A percentile compares a stretch with the other conserved stretches of the same genome.
Conservation (phyloP, 2,113 vertebrate species). For the Campylomormyrus tamandua region DNA sequence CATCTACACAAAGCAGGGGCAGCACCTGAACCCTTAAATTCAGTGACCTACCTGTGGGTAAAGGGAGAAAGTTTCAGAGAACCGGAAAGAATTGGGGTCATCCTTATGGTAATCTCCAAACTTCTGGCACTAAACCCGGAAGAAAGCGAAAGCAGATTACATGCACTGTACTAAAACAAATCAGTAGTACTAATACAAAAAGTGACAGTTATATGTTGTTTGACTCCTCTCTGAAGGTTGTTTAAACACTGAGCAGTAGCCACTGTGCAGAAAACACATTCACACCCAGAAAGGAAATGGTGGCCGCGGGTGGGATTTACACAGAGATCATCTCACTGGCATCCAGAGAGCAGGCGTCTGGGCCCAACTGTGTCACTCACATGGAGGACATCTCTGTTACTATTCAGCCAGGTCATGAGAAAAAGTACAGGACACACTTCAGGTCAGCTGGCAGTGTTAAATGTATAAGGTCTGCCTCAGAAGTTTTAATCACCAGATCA, state of each 20-base stretch:
- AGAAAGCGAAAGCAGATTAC: conserved; percentile 26
- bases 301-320: neutral
- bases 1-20: neutral
- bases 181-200: neutral
- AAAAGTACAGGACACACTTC: neutral
- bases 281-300: neutral
- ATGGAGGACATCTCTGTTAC: neutral
- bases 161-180: neutral
- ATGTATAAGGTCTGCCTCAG: neutral
- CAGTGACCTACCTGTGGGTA: conserved; percentile 80
- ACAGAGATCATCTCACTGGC: neutral
- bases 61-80: conserved; percentile 96
- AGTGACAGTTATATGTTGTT: no score
- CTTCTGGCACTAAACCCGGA: conserved; percentile 82
- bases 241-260: neutral
- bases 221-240: no score
- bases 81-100: conserved; percentile 91
- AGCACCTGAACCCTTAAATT: neutral
- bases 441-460: neutral
- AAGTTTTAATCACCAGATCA: neutral
- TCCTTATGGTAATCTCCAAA: conserved; percentile 99
- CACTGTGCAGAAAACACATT: neutral
- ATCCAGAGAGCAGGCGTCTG: neutral
- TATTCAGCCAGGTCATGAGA: neutral
- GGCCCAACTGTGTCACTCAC: neutral